Percentiles rank a stretch among this genome's conserved stretches.
Conservation (phyloP, 2,888 invertebrate genomes). For the Amitus sp. region DNA sequence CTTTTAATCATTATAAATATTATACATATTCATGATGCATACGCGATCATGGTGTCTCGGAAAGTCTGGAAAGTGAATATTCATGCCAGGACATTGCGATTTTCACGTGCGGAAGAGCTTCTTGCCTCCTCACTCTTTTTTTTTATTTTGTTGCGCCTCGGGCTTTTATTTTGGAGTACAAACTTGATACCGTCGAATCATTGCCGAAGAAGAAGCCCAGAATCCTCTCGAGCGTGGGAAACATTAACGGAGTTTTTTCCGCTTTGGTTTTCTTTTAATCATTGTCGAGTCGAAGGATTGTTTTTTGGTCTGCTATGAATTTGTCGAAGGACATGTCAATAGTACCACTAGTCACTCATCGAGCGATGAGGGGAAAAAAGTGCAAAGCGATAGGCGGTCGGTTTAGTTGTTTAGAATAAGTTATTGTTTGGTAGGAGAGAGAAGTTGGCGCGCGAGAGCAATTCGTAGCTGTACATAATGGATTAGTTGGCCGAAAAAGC, state of each 20-base stretch:
- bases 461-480: conserved; percentile 28
- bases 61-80: conserved; percentile 33
- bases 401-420: conserved; percentile 25
- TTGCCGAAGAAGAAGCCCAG: too few species aligned
- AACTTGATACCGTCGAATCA: too few species aligned
- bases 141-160: neutral
- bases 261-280: too few species aligned
- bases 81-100: conserved; percentile 21
- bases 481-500: conserved; percentile 21
- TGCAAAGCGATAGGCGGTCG: neutral
- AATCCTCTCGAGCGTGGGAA: too few species aligned
- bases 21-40: conserved; percentile 43
- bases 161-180: too few species aligned
- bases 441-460: too few species aligned
- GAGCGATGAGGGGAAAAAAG: conserved; percentile 6
- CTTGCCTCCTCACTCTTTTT: conserved; percentile 7
- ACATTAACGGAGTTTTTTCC: too few species aligned
- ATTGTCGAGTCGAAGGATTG: too few species aligned
- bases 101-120: too few species aligned
- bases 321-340: too few species aligned
- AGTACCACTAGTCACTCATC: conserved; percentile 29
- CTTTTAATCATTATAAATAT: conserved; percentile 49
- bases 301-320: too few species aligned
- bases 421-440: too few species aligned
- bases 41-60: conserved; percentile 37